Base-by-base conservation (phyloP, 2,113 vertebrate genomes). In the Carollia perspicillata region DNA sequence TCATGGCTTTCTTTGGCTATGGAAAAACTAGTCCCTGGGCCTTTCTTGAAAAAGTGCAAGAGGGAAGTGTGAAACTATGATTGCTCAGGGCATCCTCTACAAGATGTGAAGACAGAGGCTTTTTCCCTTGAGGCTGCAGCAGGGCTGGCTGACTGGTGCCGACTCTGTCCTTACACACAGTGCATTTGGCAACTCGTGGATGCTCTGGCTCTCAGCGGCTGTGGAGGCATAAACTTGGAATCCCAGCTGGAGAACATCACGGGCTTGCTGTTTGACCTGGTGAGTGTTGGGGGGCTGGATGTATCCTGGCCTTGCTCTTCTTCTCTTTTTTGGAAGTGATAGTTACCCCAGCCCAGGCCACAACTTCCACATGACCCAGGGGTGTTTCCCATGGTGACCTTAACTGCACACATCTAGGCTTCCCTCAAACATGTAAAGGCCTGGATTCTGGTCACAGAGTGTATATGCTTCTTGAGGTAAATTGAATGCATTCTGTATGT, bases 111-210 rank as follows among this genome's bases (percentile, higher is more conserved):
- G 47, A 33, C 40, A 75, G 55, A 40, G 3, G 35, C 18, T 40
- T 68, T 40, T 68, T 63, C n/a, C 65, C n/a, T 75, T 5, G 72
- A 53, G 68, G 26, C 69, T 17, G 17, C 47, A 69, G 51, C 33
- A 51, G 30, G 28, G 37, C 72, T 51, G 74, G 37, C 18, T 10
- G 60, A 30, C 30, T 63, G 28, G 22, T 23, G 23, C 90, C 90
- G 53, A 84, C 71, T 40, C 12, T 83, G 18, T 66, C 55, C 28
- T 51, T 74, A 12, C 44, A 6, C 75, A 60, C 92, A 92, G 96
- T 96, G 96, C 47, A 35, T 89, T n/a, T 96, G 23, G 83, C 83
- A 95, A 18, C 84, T 96, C 6, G 17, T 88, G 37, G 47, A 49
- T 44, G 83, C 87, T n/a, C 51, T 95, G 78, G 84, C 53, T 42